Conservation (phyloP, 2,888 invertebrate species). For the Noctua janthina region DNA sequence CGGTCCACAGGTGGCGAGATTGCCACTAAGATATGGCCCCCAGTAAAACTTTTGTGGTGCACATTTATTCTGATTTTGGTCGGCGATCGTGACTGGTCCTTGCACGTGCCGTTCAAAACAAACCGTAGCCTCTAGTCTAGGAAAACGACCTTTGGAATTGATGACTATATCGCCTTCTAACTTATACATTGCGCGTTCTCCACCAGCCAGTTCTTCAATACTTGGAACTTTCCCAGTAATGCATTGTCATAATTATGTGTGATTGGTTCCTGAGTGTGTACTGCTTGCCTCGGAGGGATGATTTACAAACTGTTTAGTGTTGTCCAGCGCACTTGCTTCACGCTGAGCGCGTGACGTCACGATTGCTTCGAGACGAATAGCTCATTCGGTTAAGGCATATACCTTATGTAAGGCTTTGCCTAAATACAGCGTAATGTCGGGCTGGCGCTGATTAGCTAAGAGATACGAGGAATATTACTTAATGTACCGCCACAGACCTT, state of each 20-base stretch:
- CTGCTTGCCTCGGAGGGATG: slow-evolving; percentile 76
- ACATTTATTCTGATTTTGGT: slow-evolving; percentile 69
- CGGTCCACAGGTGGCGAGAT: slow-evolving; percentile 66
- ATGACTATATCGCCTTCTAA: slow-evolving; percentile 31
- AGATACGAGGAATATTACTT: slow-evolving; percentile 32
- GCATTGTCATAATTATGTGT: slow-evolving; percentile 34
- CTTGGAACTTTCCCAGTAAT: slow-evolving; percentile 42
- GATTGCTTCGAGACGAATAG: slow-evolving; percentile 76
- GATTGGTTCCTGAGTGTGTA: slow-evolving; percentile 48
- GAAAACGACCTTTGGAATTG: slow-evolving; percentile 62
- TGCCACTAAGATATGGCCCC: slow-evolving; percentile 61
- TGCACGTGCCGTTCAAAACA: slow-evolving; percentile 78
- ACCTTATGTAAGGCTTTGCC: slow-evolving; percentile 45
- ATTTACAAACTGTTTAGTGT: slow-evolving; percentile 78
- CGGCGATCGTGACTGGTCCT: slow-evolving; percentile 76
- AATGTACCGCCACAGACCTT: neutral
- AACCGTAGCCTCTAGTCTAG: slow-evolving; percentile 72
- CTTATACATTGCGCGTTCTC: slow-evolving; percentile 42
- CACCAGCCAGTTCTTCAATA: neutral
- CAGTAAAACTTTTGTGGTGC: slow-evolving; percentile 61
- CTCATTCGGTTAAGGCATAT: slow-evolving; percentile 65
- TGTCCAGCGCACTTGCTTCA: slow-evolving; percentile 77
- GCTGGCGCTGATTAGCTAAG: slow-evolving; percentile 32
- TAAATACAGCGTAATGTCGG: slow-evolving; percentile 46
- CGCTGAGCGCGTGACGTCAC: slow-evolving; percentile 81